A percentile compares a stretch with the other conserved stretches of the same genome.
Evolutionary conservation across 2,888 invertebrate species (phyloP).

Genomic region (Erynnis tages): DNA sequence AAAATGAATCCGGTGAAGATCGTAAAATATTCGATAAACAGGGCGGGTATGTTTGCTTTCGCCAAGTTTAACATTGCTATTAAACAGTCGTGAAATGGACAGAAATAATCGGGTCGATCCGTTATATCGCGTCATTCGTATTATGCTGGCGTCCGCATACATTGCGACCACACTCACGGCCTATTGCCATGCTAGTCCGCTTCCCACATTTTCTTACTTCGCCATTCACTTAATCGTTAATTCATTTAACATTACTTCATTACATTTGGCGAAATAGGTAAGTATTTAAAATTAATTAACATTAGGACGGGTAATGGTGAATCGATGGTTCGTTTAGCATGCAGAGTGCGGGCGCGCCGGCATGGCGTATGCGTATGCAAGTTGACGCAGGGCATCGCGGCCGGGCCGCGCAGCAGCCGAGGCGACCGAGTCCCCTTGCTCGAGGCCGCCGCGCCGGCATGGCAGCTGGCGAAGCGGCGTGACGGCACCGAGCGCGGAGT

Average conservation of each 20-base stretch:
- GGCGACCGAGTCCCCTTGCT: constrained; percentile 22
- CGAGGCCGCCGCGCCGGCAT: constrained; percentile 28
- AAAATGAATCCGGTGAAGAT: constrained; percentile 75
- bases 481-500: constrained; percentile 33
- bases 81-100: constrained; percentile 81
- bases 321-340: constrained; percentile 35
- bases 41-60: constrained; percentile 78
- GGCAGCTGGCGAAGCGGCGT: constrained; percentile 32
- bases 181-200: constrained; percentile 66
- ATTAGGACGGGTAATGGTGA: constrained; percentile 39
- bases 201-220: constrained; percentile 56
- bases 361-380: no score
- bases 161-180: constrained; percentile 46
- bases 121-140: constrained; percentile 78
- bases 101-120: constrained; percentile 80
- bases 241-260: constrained; percentile 52
- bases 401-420: no score
- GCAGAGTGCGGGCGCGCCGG: constrained; percentile 36
- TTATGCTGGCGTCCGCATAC: constrained; percentile 67
- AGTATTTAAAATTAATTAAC: constrained; percentile 47
- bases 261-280: constrained; percentile 46
- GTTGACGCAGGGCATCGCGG: no score
- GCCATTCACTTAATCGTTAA: constrained; percentile 64
- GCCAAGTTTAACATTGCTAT: constrained; percentile 80
- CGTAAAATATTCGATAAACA: constrained; percentile 81